phyloP scores from a whole-genome alignment of 2,797 vertebrate genomes.

The Sebastes taczanowskii region DNA sequence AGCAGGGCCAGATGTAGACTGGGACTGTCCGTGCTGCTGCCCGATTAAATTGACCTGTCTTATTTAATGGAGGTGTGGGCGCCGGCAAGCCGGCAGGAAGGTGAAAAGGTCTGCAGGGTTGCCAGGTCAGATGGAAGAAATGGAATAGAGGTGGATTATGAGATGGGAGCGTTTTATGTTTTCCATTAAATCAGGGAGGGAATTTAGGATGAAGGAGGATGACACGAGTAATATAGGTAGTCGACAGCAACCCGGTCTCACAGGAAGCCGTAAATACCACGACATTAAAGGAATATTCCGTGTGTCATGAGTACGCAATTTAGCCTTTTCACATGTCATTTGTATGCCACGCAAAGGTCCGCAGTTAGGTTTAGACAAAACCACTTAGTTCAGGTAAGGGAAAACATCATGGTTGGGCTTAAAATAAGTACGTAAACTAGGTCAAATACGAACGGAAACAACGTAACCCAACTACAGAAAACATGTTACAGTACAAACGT shows the following conservation, averaged over 20 bases:
- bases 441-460: too few species aligned
- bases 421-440: too few species aligned
- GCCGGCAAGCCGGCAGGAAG: constrained; percentile 15
- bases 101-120: constrained; percentile 28
- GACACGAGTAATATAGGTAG: constrained; percentile 19
- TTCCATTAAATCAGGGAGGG: constrained; percentile 17
- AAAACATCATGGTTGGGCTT: too few species aligned
- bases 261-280: too few species aligned
- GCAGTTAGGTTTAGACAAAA: too few species aligned
- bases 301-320: too few species aligned
- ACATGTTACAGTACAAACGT: too few species aligned
- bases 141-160: constrained; percentile 27
- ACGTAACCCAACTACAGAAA: too few species aligned
- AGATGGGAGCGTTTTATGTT: constrained; percentile 51
- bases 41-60: constrained; percentile 68
- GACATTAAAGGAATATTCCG: too few species aligned
- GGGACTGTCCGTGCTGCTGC: constrained; percentile 34
- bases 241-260: neutral
- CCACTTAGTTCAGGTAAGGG: too few species aligned
- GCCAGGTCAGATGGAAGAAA: constrained; percentile 33
- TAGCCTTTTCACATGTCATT: too few species aligned
- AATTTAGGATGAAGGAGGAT: neutral
- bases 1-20: constrained; percentile 69
- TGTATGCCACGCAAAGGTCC: too few species aligned
- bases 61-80: constrained; percentile 69